Percentiles rank a stretch among this genome's conserved stretches.
These are phyloP conservation scores for Crotalus horridus DNA, from an alignment of 2,113 vertebrate species.

Conservation along the genomic window DNA sequence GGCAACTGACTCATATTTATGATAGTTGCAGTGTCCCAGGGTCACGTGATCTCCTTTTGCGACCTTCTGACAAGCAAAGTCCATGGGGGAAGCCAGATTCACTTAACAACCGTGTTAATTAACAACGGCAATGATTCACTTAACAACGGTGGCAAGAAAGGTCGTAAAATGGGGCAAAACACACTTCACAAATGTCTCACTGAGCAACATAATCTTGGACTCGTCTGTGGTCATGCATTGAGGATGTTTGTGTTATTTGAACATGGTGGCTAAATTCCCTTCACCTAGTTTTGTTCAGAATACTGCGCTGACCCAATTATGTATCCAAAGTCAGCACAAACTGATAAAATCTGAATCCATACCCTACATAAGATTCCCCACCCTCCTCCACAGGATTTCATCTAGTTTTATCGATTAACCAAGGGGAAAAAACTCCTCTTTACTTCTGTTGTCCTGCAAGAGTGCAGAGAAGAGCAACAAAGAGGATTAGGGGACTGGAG, in stretches of 20 bases:
- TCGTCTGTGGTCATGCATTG: accelerated
- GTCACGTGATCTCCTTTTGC: background rate
- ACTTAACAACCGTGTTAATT: background rate
- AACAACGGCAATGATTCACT: background rate
- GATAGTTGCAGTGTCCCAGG: background rate
- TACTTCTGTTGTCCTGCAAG: background rate
- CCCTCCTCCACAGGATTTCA: background rate
- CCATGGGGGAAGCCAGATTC: background rate
- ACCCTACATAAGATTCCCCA: accelerated
- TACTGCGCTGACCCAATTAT: background rate
- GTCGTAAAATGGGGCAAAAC: background rate
- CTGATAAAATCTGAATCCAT: background rate
- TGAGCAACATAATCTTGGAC: background rate
- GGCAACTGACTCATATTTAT: background rate
- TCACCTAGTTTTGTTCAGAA: background rate
- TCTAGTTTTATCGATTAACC: background rate
- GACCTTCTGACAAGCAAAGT: background rate
- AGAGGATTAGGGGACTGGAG: no score
- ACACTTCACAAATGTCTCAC: background rate
- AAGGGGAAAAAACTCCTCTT: background rate
- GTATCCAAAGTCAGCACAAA: background rate
- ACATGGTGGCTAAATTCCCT: background rate
- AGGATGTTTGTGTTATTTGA: background rate
- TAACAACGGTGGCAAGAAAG: background rate
- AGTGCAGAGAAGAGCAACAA: no score